Conservation (phyloP, 92 coral and sea anemone genomes). For the Paramuricea clavata region DNA sequence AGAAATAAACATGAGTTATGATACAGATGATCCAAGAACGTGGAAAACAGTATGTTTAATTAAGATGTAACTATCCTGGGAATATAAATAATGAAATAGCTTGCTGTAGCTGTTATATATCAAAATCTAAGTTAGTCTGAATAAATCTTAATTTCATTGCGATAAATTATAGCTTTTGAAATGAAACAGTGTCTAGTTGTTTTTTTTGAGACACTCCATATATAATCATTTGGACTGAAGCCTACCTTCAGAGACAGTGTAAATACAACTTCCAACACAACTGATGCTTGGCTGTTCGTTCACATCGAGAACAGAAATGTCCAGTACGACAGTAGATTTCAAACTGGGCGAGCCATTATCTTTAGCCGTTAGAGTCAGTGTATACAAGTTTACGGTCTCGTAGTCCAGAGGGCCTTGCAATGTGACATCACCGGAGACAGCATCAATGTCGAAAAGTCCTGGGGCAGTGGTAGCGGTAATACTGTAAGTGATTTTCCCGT, state of each 20-base stretch:
- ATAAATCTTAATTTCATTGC: too few relatives aligned
- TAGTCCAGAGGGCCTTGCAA: conserved; percentile 69
- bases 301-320: conserved; percentile 65
- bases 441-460: conserved; percentile 60
- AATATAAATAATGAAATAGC: too few relatives aligned
- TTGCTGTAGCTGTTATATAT: too few relatives aligned
- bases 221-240: neutral
- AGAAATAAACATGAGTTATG: neutral
- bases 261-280: conserved; percentile 73
- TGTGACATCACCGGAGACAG: conserved; percentile 66
- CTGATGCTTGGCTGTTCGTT: conserved; percentile 80
- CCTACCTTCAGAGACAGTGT: conserved; percentile 65
- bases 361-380: conserved; percentile 64
- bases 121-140: too few relatives aligned
- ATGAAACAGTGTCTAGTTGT: too few relatives aligned
- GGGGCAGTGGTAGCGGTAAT: conserved; percentile 75
- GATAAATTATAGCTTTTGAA: too few relatives aligned
- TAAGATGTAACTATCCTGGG: too few relatives aligned
- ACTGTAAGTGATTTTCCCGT: conserved; percentile 51
- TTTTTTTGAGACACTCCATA: too few relatives aligned
- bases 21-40: too few relatives aligned
- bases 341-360: conserved; percentile 73
- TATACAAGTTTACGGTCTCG: conserved; percentile 68
- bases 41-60: too few relatives aligned
- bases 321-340: conserved; percentile 49